phyloP scores from a whole-genome alignment of 1,140 invertebrate genomes.

The Temnothorax nylanderi region DNA sequence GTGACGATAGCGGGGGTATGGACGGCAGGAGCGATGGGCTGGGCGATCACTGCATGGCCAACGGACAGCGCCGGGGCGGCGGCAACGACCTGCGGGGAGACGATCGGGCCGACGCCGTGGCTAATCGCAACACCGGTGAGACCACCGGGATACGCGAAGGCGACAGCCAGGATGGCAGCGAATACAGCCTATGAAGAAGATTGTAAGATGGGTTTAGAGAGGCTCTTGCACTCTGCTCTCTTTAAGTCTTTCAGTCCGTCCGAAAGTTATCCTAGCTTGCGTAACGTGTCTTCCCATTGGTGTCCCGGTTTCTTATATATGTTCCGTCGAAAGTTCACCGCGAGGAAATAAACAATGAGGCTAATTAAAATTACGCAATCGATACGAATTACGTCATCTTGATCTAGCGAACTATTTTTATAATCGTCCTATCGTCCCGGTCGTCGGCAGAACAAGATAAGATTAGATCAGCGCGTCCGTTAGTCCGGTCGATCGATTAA shows the following conservation, averaged over 20 bases:
- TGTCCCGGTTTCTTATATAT: not conserved
- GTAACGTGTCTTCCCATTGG: not conserved
- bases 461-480: too few species aligned
- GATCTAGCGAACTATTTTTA: not conserved
- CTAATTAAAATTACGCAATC: not conserved
- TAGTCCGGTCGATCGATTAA: not conserved
- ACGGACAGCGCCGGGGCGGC: conserved; percentile 72
- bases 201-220: conserved; percentile 15
- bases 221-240: not conserved
- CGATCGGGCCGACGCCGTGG: conserved; percentile 78
- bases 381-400: too few species aligned
- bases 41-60: conserved; percentile 68
- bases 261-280: not conserved
- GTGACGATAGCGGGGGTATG: conserved; percentile 80
- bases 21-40: conserved; percentile 78
- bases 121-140: conserved; percentile 79
- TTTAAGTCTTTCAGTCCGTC: not conserved
- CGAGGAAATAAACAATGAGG: not conserved
- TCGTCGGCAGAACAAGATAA: not conserved
- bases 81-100: conserved; percentile 77
- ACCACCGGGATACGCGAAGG: conserved; percentile 80
- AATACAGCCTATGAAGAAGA: conserved; percentile 77
- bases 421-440: not conserved
- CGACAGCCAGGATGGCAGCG: conserved; percentile 82
- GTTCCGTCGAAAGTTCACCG: not conserved